phyloP scores from a whole-genome alignment of 2,888 invertebrate genomes.

The Cremastinae sp. region DNA sequence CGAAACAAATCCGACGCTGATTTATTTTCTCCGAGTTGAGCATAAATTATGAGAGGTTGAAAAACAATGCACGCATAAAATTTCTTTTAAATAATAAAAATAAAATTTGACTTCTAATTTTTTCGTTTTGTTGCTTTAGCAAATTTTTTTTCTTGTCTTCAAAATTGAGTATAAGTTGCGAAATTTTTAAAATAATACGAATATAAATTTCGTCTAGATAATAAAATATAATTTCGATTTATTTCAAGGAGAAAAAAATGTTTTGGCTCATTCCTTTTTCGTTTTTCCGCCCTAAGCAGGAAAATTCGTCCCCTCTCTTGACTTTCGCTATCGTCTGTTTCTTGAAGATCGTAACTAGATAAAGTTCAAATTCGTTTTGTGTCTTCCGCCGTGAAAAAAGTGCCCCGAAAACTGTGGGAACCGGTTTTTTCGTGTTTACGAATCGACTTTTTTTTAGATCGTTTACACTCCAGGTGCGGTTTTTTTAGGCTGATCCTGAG shows the following conservation, averaged over 20 bases:
- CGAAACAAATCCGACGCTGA: background rate
- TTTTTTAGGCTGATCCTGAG: constrained; percentile 17
- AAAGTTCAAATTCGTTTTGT: constrained; percentile 15
- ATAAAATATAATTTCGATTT: no score
- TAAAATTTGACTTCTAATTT: background rate
- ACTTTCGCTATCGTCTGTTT: constrained; percentile 4
- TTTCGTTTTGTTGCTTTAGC: background rate
- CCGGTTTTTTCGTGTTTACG: constrained; percentile 45
- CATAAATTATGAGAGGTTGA: constrained; percentile 25
- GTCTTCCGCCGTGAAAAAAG: background rate
- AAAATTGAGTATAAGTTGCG: no score
- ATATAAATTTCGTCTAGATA: no score
- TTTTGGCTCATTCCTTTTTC: no score
- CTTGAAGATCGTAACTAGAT: constrained; percentile 30
- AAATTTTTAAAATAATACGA: no score
- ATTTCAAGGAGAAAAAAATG: no score
- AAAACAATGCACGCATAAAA: background rate
- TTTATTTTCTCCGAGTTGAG: background rate
- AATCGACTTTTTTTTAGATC: constrained; percentile 40
- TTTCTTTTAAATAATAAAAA: background rate
- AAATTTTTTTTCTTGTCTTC: no score
- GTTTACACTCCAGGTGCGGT: constrained; percentile 48
- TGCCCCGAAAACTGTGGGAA: constrained; percentile 35
- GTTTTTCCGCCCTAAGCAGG: no score
- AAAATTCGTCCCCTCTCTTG: background rate